Percentiles rank a stretch among this genome's conserved stretches.
Conservation (phyloP, 2,888 invertebrate genomes). For the Allolobophora icterica region DNA sequence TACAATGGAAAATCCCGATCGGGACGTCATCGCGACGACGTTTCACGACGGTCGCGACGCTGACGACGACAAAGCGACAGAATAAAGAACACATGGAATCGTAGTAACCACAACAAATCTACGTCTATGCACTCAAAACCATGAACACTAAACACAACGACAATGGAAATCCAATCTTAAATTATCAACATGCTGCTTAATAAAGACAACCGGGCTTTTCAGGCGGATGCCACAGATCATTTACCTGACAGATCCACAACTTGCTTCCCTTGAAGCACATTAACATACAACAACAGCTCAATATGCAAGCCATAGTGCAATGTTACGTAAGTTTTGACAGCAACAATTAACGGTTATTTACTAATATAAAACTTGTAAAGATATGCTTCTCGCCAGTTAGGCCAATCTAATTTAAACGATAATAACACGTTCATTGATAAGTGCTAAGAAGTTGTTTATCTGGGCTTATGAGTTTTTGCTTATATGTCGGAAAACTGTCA, state of each 20-base stretch:
- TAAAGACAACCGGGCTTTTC: background rate
- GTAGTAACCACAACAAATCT: background rate
- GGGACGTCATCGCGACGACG: background rate
- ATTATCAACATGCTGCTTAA: background rate
- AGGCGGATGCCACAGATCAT: background rate
- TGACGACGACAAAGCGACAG: background rate
- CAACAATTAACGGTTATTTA: background rate
- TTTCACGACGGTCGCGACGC: background rate
- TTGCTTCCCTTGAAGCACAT: background rate
- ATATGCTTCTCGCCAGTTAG: background rate
- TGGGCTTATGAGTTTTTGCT: no score
- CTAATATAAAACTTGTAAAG: background rate
- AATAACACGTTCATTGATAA: background rate
- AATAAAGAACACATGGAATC: background rate
- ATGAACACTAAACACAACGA: background rate
- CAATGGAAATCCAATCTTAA: background rate
- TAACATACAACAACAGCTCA: background rate
- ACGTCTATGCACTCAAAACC: background rate
- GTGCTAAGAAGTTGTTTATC: background rate
- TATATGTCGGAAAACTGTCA: background rate
- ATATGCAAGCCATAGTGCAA: background rate
- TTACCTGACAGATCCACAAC: background rate
- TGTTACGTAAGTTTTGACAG: background rate
- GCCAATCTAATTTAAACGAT: background rate
- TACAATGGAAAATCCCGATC: background rate